A percentile compares a stretch with the other conserved stretches of the same genome.
Conservation (phyloP, 2,113 vertebrate genomes). For the Falco punctatus region DNA sequence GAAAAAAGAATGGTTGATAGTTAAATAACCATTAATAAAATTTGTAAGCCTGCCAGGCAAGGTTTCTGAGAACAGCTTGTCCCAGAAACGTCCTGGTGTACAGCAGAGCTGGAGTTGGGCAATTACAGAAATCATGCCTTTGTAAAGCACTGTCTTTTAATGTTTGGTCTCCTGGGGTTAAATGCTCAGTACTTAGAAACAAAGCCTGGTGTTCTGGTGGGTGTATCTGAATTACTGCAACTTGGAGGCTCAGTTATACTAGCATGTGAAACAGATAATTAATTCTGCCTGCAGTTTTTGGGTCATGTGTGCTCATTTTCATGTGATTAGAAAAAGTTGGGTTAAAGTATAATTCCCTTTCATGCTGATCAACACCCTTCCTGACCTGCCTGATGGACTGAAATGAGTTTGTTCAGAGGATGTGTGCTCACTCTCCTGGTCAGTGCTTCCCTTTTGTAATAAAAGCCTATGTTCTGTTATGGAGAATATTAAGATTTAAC, state of each 20-base stretch:
- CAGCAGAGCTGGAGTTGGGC: background rate
- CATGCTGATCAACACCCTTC: background rate
- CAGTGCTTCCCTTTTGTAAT: background rate
- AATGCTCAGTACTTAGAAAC: background rate
- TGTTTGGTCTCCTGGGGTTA: background rate
- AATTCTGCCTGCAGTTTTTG: background rate
- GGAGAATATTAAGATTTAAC: background rate
- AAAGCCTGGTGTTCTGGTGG: background rate
- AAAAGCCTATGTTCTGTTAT: fast-evolving
- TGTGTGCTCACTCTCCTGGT: background rate
- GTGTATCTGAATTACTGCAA: background rate
- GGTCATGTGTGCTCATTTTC: background rate
- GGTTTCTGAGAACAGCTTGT: background rate
- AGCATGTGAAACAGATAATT: background rate
- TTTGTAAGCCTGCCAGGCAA: background rate
- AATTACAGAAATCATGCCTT: background rate
- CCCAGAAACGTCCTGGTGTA: background rate
- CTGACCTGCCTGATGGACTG: background rate
- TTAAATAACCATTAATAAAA: background rate
- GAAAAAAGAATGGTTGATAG: background rate
- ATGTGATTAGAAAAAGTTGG: background rate
- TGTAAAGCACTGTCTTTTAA: background rate
- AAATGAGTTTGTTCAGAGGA: background rate
- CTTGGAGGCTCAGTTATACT: background rate
- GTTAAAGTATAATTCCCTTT: background rate